These are phyloP conservation scores for Cuculus canorus DNA, from an alignment of 2,797 vertebrate genomes.

Conservation along the genomic window DNA sequence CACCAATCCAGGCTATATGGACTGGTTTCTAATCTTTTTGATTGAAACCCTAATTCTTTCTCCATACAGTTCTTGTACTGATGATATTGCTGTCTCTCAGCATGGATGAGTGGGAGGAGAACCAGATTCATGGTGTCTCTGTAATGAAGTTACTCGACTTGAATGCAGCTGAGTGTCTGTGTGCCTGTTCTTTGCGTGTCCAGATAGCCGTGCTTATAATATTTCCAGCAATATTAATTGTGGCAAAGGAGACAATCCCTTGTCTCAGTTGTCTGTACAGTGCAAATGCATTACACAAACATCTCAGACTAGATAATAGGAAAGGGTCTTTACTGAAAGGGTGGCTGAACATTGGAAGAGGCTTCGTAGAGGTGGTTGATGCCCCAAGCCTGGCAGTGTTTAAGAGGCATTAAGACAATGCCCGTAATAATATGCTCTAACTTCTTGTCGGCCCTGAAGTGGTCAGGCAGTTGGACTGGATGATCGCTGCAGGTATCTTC, in stretches of 20 bases:
- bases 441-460: neutral
- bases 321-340: neutral
- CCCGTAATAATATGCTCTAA: neutral
- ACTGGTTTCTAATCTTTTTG: neutral
- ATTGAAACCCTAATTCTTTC: neutral
- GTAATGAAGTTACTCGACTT: neutral
- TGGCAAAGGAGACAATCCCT: neutral
- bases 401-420: neutral
- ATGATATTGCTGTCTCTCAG: neutral
- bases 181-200: neutral
- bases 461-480: neutral
- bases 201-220: neutral
- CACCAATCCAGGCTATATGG: neutral
- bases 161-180: neutral
- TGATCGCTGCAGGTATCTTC: neutral
- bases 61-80: neutral
- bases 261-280: neutral
- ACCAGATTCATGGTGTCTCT: neutral
- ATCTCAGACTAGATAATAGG: neutral
- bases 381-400: neutral
- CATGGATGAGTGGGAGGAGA: neutral
- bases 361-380: neutral
- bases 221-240: neutral
- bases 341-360: neutral
- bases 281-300: fast-evolving